These are phyloP conservation scores for Spea bombifrons DNA, from an alignment of 2,113 vertebrate genomes.

Conservation along the genomic window DNA sequence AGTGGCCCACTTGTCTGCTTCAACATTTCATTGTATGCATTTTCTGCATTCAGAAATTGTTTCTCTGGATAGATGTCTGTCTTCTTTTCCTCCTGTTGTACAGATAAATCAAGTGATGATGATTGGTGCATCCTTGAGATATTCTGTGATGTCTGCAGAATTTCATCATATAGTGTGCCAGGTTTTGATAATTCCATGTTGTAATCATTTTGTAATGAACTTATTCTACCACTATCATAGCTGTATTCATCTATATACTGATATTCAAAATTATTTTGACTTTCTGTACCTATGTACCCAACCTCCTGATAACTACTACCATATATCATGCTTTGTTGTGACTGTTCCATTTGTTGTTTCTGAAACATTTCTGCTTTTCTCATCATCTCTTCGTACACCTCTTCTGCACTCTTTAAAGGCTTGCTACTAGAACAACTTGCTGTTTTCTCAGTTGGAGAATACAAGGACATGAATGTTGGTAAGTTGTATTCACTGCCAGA, in stretches of 20 bases:
- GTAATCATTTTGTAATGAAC: constrained; percentile 62
- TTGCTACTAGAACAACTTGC: constrained; percentile 72
- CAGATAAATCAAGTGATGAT: constrained; percentile 65
- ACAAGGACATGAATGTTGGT: constrained; percentile 94
- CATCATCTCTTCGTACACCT: constrained; percentile 99
- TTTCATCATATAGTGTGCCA: constrained; percentile 83
- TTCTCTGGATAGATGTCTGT: constrained; percentile 69
- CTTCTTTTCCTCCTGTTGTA: constrained; percentile 61
- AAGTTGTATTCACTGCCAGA: constrained; percentile 95
- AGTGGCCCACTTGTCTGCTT: constrained; percentile 70
- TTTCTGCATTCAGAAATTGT: constrained; percentile 80
- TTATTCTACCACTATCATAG: constrained; percentile 54
- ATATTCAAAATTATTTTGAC: constrained; percentile 66
- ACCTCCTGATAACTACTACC: constrained; percentile 62
- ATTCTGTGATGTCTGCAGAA: constrained; percentile 77
- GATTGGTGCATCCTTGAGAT: constrained; percentile 72
- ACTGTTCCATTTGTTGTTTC: constrained; percentile 76
- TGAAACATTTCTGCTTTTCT: constrained; percentile 93
- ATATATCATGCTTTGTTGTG: constrained; percentile 63
- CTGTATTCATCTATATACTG: constrained; percentile 76
- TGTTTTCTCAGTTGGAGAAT: constrained; percentile 86
- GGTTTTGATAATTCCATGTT: constrained; percentile 64
- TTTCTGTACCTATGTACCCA: constrained; percentile 58
- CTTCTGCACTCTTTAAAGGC: constrained; percentile 93
- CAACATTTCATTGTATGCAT: constrained; percentile 67